These are phyloP conservation scores for Bryconaethiops microstoma DNA, from an alignment of 2,797 vertebrate species.

Conservation along the genomic window DNA sequence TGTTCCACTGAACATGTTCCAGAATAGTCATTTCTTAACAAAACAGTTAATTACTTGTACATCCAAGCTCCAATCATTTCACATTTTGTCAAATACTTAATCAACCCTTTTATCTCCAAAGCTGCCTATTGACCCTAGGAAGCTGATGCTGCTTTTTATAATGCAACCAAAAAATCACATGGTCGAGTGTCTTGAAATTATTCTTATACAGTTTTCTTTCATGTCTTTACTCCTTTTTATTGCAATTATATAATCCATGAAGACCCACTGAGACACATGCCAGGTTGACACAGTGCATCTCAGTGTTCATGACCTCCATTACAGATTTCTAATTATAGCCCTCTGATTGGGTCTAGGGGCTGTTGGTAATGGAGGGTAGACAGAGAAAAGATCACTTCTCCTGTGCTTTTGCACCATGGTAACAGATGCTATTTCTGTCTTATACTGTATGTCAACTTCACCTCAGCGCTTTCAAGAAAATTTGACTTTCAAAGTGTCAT, in stretches of 20 bases:
- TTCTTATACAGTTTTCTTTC: constrained; percentile 4
- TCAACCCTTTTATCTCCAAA: background rate
- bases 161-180: background rate
- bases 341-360: constrained; percentile 13
- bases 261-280: background rate
- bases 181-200: background rate
- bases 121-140: constrained; percentile 10
- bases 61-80: background rate
- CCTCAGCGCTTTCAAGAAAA: background rate
- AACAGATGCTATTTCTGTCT: constrained; percentile 19
- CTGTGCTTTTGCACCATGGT: constrained; percentile 2
- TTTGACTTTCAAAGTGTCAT: background rate
- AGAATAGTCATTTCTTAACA: background rate
- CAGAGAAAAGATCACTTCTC: background rate
- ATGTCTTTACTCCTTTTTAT: background rate
- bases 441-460: constrained; percentile 12
- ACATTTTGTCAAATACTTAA: background rate
- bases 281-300: constrained; percentile 8
- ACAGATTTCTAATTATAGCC: constrained; percentile 46
- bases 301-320: constrained; percentile 34
- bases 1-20: background rate
- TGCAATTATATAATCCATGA: constrained; percentile 6
- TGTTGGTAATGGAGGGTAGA: background rate
- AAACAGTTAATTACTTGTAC: background rate
- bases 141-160: background rate